phyloP scores from a whole-genome alignment of 2,113 vertebrate species.

The Poeciliopsis occidentalis region DNA sequence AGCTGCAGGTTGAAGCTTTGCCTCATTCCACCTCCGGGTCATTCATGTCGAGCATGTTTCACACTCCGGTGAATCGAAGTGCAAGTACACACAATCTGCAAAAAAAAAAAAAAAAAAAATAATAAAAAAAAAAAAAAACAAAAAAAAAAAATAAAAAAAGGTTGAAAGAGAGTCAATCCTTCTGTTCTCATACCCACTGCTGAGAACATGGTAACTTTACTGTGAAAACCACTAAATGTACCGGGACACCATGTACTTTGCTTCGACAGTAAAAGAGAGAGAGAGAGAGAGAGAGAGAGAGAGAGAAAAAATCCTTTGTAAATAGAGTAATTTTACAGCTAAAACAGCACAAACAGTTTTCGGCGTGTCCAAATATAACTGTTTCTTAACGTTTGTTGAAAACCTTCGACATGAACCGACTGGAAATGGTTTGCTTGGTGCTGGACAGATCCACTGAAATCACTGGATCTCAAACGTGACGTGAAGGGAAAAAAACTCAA shows the following conservation, averaged over 20 bases:
- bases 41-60: neutral
- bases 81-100: neutral
- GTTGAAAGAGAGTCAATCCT: neutral
- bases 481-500: constrained; percentile 14
- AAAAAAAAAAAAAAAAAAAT: no score
- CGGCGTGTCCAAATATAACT: no score
- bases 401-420: no score
- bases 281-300: no score
- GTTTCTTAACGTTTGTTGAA: no score
- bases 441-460: constrained; percentile 33
- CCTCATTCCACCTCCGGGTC: neutral
- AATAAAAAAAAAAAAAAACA: no score
- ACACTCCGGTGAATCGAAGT: neutral
- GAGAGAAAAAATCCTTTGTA: no score
- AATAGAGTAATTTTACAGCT: no score
- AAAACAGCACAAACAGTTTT: no score
- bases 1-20: neutral
- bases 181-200: neutral
- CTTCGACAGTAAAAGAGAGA: neutral
- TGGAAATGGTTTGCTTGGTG: no score
- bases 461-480: constrained; percentile 30
- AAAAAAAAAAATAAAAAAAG: no score
- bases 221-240: neutral
- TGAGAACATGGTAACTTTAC: neutral
- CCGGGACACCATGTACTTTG: neutral